Evolutionary conservation across 2,888 invertebrate genomes (phyloP).

Genomic region (Lordiphosa andalusiaca): DNA sequence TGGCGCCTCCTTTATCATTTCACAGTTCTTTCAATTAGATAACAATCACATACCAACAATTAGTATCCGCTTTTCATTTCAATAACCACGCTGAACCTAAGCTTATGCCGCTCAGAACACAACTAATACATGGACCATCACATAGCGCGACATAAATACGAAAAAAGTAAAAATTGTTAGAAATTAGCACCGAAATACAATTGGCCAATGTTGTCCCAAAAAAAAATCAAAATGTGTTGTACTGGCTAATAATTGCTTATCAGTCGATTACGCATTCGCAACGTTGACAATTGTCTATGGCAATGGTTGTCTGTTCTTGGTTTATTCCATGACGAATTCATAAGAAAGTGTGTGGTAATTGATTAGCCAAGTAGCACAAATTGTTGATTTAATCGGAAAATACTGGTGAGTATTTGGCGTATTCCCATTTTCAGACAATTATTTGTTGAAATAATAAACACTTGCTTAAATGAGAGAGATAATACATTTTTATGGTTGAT

Average conservation of each 20-base stretch:
- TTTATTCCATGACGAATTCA: constrained; percentile 15
- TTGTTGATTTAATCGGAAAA: constrained; percentile 13
- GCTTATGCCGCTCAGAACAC: constrained; percentile 14
- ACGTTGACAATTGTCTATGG: constrained; percentile 20
- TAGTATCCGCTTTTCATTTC: neutral
- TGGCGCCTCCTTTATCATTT: constrained; percentile 10
- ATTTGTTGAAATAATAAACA: constrained; percentile 25
- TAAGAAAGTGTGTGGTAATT: constrained; percentile 28
- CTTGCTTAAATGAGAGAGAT: constrained; percentile 23
- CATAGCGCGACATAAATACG: constrained; percentile 36
- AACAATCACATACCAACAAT: constrained; percentile 3
- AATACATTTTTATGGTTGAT: constrained; percentile 18
- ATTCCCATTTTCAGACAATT: constrained; percentile 8
- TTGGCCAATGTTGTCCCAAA: constrained; percentile 31
- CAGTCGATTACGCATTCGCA: constrained; percentile 45
- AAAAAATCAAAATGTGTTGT: constrained; percentile 6
- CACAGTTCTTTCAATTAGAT: constrained; percentile 21
- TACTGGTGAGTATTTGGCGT: constrained; percentile 16
- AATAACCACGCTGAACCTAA: constrained; percentile 1
- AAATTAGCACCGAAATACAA: constrained; percentile 48
- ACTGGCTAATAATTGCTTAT: constrained; percentile 5
- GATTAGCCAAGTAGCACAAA: constrained; percentile 21
- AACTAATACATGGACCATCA: constrained; percentile 30
- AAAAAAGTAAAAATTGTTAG: constrained; percentile 2
- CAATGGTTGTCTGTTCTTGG: constrained; percentile 23